Conservation (phyloP, 2,113 vertebrate species). For the Scomber colias region DNA sequence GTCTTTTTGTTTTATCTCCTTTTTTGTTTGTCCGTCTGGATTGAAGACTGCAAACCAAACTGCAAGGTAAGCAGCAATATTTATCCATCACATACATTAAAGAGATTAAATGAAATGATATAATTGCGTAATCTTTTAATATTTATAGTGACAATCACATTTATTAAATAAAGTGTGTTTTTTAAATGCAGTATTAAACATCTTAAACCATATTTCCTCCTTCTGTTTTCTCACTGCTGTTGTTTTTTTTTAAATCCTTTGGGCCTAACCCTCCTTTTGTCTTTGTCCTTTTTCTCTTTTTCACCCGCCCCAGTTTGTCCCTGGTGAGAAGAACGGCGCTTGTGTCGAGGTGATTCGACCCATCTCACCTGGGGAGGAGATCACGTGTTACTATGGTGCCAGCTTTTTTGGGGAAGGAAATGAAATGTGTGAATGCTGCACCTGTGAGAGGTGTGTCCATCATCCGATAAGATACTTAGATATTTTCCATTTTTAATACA, state of each 20-base stretch:
- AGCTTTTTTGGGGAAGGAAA: conserved; percentile 96
- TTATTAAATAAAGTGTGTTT: neutral
- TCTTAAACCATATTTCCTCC: too few relatives aligned
- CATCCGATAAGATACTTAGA: neutral
- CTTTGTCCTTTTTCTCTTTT: conserved; percentile 47
- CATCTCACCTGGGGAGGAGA: conserved; percentile 92
- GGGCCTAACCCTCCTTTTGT: conserved; percentile 52
- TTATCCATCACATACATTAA: neutral
- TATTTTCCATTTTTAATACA: neutral
- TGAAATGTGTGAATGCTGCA: conserved; percentile 94
- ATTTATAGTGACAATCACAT: too few relatives aligned
- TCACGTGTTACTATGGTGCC: conserved; percentile 95
- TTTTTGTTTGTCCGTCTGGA: conserved; percentile 18
- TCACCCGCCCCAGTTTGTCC: conserved; percentile 84
- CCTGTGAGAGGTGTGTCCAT: conserved; percentile 91
- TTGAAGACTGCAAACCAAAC: conserved; percentile 93
- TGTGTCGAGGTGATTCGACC: conserved; percentile 93
- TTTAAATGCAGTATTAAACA: neutral
- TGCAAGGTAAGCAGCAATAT: conserved; percentile 88
- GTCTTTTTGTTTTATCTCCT: conserved; percentile 2
- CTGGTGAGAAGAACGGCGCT: conserved; percentile 90
- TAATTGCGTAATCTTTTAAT: neutral
- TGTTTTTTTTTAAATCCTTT: conserved; percentile 23
- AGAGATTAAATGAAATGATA: neutral
- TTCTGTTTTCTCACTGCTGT: conserved; percentile 24